A percentile compares a stretch with the other conserved stretches of the same genome.
Conservation (phyloP, 2,113 vertebrate genomes). For the Pristiophorus japonicus region DNA sequence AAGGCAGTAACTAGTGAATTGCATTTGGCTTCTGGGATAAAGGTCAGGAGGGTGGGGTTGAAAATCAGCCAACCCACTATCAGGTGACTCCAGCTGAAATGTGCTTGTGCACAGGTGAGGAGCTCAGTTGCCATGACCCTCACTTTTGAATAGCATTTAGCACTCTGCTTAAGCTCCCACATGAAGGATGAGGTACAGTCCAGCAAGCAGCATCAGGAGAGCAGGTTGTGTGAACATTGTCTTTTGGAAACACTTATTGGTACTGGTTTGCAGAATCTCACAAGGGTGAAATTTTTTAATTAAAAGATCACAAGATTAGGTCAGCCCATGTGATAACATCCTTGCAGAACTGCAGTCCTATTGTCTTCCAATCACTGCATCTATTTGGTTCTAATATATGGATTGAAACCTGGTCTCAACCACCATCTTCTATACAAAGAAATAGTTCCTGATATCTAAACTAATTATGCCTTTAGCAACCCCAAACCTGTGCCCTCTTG, state of each 20-base stretch:
- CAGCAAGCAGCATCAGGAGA: background rate
- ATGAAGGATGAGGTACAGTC: background rate
- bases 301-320: background rate
- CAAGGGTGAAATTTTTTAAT: background rate
- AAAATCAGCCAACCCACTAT: background rate
- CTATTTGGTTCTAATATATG: too few relatives aligned
- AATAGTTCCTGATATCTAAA: too few relatives aligned
- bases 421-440: too few relatives aligned
- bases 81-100: background rate
- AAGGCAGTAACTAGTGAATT: background rate
- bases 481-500: background rate
- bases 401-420: too few relatives aligned
- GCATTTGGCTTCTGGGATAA: background rate
- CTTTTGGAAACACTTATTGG: background rate
- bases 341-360: too few relatives aligned
- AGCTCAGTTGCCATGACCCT: background rate
- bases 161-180: background rate
- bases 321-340: background rate
- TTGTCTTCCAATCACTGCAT: too few relatives aligned
- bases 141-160: background rate
- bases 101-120: background rate
- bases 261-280: background rate
- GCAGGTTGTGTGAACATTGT: too few relatives aligned
- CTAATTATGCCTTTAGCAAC: background rate
- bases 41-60: background rate